phyloP scores from a whole-genome alignment of 2,888 invertebrate species.

The Scrobipalpa costella region DNA sequence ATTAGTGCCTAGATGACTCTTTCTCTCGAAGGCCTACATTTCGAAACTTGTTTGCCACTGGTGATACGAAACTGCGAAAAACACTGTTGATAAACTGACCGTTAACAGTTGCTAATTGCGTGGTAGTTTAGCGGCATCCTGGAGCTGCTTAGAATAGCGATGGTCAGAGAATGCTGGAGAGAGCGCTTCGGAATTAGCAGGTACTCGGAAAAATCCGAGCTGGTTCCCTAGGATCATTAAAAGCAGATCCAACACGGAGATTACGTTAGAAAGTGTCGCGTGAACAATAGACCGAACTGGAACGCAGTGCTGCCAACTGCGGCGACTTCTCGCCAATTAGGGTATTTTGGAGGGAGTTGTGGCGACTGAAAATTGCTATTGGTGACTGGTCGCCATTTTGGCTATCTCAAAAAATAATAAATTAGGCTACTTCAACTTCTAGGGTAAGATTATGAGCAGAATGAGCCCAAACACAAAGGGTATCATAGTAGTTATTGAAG shows the following conservation, averaged over 20 bases:
- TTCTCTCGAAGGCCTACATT: conserved; percentile 17
- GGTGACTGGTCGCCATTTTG: too few relatives aligned
- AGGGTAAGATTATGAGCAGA: too few relatives aligned
- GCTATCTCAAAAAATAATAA: too few relatives aligned
- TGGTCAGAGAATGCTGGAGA: conserved; percentile 11
- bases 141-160: conserved; percentile 21
- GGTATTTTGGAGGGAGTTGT: too few relatives aligned
- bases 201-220: conserved; percentile 26
- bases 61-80: conserved; percentile 9
- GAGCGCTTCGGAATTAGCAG: conserved; percentile 28
- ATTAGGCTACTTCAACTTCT: too few relatives aligned
- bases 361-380: too few relatives aligned
- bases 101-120: conserved; percentile 12
- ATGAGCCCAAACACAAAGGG: too few relatives aligned
- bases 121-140: conserved; percentile 14
- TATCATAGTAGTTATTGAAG: too few relatives aligned
- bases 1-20: conserved; percentile 17
- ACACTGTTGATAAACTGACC: conserved; percentile 8
- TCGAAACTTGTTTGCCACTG: conserved; percentile 6
- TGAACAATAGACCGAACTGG: conserved; percentile 66
- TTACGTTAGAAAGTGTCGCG: conserved; percentile 73
- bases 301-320: too few relatives aligned
- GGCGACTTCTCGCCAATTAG: too few relatives aligned
- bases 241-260: conserved; percentile 59
- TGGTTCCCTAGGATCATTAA: conserved; percentile 48